phyloP scores from a whole-genome alignment of 1,140 invertebrate genomes.

The Panagrolaimus sp. region DNA sequence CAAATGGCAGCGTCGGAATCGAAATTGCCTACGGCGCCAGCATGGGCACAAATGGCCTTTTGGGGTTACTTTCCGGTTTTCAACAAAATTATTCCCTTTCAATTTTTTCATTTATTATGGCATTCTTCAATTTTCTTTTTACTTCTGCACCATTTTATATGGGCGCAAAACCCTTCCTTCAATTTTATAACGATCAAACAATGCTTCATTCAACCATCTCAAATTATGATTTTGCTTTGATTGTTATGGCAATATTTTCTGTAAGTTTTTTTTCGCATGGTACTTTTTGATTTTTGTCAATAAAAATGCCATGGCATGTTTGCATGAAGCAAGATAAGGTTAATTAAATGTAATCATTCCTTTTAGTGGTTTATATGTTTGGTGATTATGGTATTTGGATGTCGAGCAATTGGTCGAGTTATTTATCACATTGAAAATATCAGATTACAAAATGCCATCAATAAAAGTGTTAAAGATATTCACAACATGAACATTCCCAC shows the following conservation, averaged over 20 bases:
- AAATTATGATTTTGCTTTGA: neutral
- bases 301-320: too few species aligned
- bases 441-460: neutral
- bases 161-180: neutral
- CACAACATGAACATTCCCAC: constrained; percentile 3
- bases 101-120: neutral
- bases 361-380: neutral
- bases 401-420: neutral
- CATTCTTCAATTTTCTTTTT: neutral
- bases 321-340: neutral
- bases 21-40: constrained; percentile 5
- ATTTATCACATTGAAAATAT: constrained; percentile 3
- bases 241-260: neutral
- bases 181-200: neutral
- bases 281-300: too few species aligned
- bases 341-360: neutral
- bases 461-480: constrained; percentile 14
- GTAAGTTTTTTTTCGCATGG: too few species aligned
- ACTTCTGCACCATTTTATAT: neutral
- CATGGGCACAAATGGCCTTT: neutral
- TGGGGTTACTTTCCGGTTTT: neutral
- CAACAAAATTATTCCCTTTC: neutral
- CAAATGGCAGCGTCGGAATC: neutral
- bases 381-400: neutral
- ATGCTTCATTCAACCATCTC: neutral